Conservation (phyloP, 2,113 vertebrate species). For the Malaclemys terrapin region DNA sequence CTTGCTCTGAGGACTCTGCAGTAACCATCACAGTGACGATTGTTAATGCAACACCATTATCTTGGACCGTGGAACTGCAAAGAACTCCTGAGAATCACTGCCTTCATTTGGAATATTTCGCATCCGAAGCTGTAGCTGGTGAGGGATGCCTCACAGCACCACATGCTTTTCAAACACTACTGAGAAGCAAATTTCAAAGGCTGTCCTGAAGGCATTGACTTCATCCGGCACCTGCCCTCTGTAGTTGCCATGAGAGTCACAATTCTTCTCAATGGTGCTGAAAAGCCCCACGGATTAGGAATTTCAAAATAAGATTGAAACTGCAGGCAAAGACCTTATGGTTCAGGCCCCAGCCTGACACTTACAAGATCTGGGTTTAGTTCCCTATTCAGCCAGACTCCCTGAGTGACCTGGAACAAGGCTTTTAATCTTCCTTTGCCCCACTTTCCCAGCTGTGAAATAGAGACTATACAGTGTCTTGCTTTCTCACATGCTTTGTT, state of each 20-base stretch:
- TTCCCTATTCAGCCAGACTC: not conserved
- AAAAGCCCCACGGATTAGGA: not conserved
- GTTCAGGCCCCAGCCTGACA: not conserved
- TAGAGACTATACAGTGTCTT: too few species aligned
- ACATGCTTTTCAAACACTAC: not conserved
- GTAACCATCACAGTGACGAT: not conserved
- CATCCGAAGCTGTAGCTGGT: not conserved
- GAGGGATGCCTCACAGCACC: not conserved
- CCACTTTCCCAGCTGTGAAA: not conserved
- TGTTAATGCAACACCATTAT: not conserved
- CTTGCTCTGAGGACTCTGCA: not conserved
- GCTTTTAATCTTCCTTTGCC: not conserved
- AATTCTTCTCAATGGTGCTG: not conserved
- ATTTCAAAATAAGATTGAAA: not conserved
- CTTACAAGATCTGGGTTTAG: not conserved
- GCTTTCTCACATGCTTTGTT: not conserved
- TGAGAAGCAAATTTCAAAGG: not conserved
- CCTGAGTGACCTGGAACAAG: not conserved
- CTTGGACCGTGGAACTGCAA: not conserved
- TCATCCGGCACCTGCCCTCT: not conserved
- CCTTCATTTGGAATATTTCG: too few species aligned
- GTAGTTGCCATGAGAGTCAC: not conserved
- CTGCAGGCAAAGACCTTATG: not conserved
- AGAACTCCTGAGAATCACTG: not conserved
- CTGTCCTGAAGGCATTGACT: not conserved